Evolutionary conservation across 2,888 invertebrate species (phyloP), one percentile per base, ranked within the genome.

Genomic region (Polydrusus pterygomalis): DNA sequence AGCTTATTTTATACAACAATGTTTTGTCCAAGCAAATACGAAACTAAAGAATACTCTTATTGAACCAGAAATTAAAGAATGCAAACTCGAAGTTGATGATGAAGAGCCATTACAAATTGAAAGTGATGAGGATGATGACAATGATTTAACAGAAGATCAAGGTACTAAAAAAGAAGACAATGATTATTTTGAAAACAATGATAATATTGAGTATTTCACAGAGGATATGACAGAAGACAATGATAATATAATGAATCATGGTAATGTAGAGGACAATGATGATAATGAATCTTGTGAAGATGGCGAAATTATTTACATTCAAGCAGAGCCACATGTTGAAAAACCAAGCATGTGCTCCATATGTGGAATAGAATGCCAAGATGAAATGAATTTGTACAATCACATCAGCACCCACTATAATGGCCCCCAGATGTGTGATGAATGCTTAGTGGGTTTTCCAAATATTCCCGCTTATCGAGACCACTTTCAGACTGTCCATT

Each of bases 1-100:
- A 25, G 83, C 83, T 15, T 82, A 80, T 62, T 76, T 73, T 45
- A 82, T 83, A 25, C 83, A 83, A 71, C 82, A 84, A 64, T 79
- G 75, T 40, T 81, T 84, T 65, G 63, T 82, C 30, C 78, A 79
- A 76, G 74, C 79, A 54, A 77, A 82, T 20, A 75, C 78, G 58
- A 81, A 79, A 56, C 43, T 56, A 5, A 34, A 10, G 17, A 65
- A 60, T 3, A 1, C n/a, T 30, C 54, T 7, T 30, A 30, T 54
- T 54, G 54, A n/a, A 30, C 8, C 30, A 25, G 18, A 51, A 20
- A n/a, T 3, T 25, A 25, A 54, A 7, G 25, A 25, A 30, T 9
- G 2, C 3, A 10, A 25, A 54, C 8, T 54, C 20, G 25, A 49
- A 49, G 20, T 18, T 49, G 51, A 51, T 20, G 2, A 20, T 20